Percentiles rank a stretch among this genome's conserved stretches.
phyloP scores from a whole-genome alignment of 2,113 vertebrate genomes.

The Perca fluviatilis region DNA sequence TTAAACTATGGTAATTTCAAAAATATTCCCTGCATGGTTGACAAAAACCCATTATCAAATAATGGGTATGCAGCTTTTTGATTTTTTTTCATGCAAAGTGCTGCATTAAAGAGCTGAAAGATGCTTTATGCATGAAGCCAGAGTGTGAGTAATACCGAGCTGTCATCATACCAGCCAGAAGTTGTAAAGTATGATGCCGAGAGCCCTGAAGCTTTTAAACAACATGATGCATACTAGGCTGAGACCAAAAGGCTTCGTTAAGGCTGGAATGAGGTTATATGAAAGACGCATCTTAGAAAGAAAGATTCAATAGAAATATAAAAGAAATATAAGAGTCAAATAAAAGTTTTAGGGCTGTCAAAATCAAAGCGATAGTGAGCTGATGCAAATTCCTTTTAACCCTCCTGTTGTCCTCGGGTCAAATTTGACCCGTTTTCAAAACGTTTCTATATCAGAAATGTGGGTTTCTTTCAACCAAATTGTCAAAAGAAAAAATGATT shows the following conservation, averaged over 20 bases:
- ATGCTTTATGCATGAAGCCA: slow-evolving; percentile 28
- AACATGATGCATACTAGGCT: slow-evolving; percentile 17
- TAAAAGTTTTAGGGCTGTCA: neutral
- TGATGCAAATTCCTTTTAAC: too few species aligned
- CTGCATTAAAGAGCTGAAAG: slow-evolving; percentile 16
- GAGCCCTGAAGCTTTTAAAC: slow-evolving; percentile 5
- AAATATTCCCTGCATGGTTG: neutral
- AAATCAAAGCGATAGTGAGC: too few species aligned
- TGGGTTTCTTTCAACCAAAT: too few species aligned
- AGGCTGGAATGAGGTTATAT: slow-evolving; percentile 4
- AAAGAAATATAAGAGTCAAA: neutral
- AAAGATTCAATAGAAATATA: neutral
- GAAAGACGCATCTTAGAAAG: neutral
- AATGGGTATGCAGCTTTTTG: slow-evolving; percentile 6
- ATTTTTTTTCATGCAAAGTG: slow-evolving; percentile 3
- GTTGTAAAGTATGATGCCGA: slow-evolving; percentile 28
- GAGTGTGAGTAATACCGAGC: slow-evolving; percentile 30
- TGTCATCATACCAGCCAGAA: slow-evolving; percentile 20
- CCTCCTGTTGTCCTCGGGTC: too few species aligned
- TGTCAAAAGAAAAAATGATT: too few species aligned
- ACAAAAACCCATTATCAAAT: neutral
- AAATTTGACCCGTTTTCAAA: too few species aligned
- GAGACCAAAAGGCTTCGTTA: slow-evolving; percentile 8
- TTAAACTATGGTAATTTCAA: neutral
- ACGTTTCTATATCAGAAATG: too few species aligned